Evolutionary conservation across 2,888 invertebrate genomes (phyloP), one percentile per base, ranked within the genome.

Genomic region (Augochlorella aurata): DNA sequence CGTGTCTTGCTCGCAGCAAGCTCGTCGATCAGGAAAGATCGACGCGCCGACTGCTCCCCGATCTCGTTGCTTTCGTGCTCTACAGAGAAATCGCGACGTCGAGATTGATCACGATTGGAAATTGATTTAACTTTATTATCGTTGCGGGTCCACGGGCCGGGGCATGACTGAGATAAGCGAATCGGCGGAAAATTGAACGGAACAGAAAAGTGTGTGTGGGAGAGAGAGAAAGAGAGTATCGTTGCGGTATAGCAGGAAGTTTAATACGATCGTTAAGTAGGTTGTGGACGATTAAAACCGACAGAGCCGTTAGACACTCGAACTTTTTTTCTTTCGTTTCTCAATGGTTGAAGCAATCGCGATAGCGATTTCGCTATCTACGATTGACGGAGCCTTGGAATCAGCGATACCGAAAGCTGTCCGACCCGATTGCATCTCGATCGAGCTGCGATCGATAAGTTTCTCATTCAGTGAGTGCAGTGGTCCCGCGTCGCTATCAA

Each of bases 1-100:
- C 14, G 78, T 29, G 1, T 47, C 70, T 74, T 63, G 63, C 58
- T 58, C 24, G 24, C 14, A 24, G 24, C 58, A 44, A 69, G 70
- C 72, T 81, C 74, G 54, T 71, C 83, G 76, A 76, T 78, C 47
- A n/a, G 44, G 54, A 71, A 74, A 58, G 84, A 81, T 84, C 84
- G 76, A 77, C 68, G 29, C 29, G 58, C 72, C 58, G n/a, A 44
- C n/a, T 21, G 44, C 61, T 73, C 10, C 44, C 45, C 12, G 50
- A 44, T 61, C 45, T 45, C 29, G 9, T 18, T 21, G 44, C 44
- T 50, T 12, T 47, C 52, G 3, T 0, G 0, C 16, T 58, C 16
- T 16, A 14, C 16, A 16, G 24, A 58, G 16, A 58, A 24, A 58
- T 58, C 58, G 58, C 5, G 52, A 2, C 52, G n/a, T 9, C 52